These are phyloP conservation scores for Pogonomyrmex californicus DNA, from an alignment of 1,140 invertebrate species.

Conservation along the genomic window DNA sequence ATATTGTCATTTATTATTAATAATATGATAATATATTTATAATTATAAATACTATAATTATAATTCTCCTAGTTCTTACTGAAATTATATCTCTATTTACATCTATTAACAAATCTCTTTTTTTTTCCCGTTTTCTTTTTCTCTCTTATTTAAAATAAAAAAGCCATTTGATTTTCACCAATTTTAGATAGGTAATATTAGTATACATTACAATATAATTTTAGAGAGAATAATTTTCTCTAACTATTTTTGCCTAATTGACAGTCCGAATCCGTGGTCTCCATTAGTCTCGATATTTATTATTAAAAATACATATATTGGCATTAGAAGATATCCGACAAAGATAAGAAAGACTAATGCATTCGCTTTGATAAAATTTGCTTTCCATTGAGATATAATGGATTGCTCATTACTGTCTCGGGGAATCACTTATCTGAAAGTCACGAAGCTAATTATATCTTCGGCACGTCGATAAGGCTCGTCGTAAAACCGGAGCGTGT, in stretches of 20 bases:
- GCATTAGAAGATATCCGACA: not conserved
- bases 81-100: not conserved
- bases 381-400: not conserved
- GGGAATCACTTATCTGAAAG: not conserved
- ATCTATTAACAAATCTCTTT: not conserved
- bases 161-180: not conserved
- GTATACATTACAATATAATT: not conserved
- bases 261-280: not conserved
- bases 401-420: not conserved
- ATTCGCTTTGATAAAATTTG: not conserved
- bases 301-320: not conserved
- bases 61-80: not conserved
- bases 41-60: not conserved
- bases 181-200: not conserved
- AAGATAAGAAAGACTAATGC: not conserved
- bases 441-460: constrained; percentile 35
- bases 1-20: not conserved
- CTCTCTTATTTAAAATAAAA: constrained; percentile 19
- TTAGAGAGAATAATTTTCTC: constrained; percentile 1
- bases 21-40: not conserved
- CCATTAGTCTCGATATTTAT: not conserved
- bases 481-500: not conserved
- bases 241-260: constrained; percentile 18
- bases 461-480: not conserved
- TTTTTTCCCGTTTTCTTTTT: not conserved